These are phyloP conservation scores for Craseonycteris thonglongyai DNA, from an alignment of 2,113 vertebrate genomes.

Conservation along the genomic window DNA sequence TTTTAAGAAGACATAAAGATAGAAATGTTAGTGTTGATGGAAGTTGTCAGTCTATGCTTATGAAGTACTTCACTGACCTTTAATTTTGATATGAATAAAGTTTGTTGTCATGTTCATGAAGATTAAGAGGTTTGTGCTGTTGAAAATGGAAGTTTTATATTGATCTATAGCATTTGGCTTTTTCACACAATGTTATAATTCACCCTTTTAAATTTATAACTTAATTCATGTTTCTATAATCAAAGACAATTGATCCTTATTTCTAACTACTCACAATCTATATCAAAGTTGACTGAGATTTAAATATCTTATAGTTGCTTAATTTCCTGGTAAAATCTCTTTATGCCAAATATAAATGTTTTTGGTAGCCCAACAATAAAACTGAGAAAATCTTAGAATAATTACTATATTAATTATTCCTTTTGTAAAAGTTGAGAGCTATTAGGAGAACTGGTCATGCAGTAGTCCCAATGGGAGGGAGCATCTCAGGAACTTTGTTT, in stretches of 20 bases:
- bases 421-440: not conserved
- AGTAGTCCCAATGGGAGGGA: not conserved
- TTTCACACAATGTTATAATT: not conserved
- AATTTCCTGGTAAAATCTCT: not conserved
- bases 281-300: not conserved
- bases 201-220: not conserved
- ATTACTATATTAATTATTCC: not conserved
- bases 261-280: not conserved
- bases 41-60: conserved; percentile 65
- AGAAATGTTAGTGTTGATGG: conserved; percentile 60
- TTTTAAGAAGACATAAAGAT: conserved; percentile 64
- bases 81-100: conserved; percentile 75
- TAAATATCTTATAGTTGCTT: not conserved
- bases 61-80: conserved; percentile 71
- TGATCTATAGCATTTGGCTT: conserved; percentile 31
- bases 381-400: not conserved
- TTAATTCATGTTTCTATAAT: not conserved
- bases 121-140: conserved; percentile 62
- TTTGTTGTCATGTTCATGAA: conserved; percentile 64
- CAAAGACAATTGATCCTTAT: not conserved
- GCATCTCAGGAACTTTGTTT: not conserved
- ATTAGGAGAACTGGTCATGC: not conserved
- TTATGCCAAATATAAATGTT: not conserved
- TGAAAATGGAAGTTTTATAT: conserved; percentile 62
- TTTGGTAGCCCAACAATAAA: not conserved